Percentiles rank a stretch among this genome's conserved stretches.
phyloP scores from a whole-genome alignment of 2,797 vertebrate genomes.

The Columba guinea region DNA sequence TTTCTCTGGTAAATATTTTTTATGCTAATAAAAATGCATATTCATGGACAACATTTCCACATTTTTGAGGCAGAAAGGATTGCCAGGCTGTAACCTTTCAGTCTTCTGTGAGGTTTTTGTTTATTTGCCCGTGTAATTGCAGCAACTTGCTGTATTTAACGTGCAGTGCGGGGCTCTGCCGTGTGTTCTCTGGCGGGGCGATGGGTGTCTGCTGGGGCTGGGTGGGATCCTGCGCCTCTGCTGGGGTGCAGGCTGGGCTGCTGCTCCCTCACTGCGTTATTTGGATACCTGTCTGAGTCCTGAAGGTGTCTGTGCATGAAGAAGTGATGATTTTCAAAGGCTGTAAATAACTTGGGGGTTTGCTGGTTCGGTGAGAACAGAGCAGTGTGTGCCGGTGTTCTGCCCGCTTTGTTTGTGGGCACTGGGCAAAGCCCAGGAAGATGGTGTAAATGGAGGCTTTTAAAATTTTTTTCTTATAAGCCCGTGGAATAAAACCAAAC shows the following conservation, averaged over 20 bases:
- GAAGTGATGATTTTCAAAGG: background rate
- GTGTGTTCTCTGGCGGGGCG: accelerated
- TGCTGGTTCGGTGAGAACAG: background rate
- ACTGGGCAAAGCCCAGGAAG: background rate
- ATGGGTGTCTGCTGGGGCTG: accelerated
- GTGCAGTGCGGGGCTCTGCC: background rate
- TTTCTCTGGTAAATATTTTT: background rate
- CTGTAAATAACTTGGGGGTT: background rate
- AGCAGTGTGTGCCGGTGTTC: background rate
- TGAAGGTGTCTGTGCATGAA: background rate
- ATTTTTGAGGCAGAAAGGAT: background rate
- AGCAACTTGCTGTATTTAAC: background rate
- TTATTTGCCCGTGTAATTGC: background rate
- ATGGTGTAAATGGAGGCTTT: background rate
- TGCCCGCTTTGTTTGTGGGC: background rate
- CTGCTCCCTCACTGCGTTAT: accelerated
- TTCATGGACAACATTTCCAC: background rate
- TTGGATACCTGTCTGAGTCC: accelerated
- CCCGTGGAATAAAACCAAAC: background rate
- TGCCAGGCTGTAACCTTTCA: background rate
- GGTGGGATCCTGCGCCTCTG: background rate
- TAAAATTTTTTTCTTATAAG: background rate
- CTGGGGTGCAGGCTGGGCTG: background rate
- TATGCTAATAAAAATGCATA: background rate
- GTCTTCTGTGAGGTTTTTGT: background rate